These are phyloP conservation scores for Syndactyla subalaris DNA, from an alignment of 2,797 vertebrate species.

Conservation along the genomic window DNA sequence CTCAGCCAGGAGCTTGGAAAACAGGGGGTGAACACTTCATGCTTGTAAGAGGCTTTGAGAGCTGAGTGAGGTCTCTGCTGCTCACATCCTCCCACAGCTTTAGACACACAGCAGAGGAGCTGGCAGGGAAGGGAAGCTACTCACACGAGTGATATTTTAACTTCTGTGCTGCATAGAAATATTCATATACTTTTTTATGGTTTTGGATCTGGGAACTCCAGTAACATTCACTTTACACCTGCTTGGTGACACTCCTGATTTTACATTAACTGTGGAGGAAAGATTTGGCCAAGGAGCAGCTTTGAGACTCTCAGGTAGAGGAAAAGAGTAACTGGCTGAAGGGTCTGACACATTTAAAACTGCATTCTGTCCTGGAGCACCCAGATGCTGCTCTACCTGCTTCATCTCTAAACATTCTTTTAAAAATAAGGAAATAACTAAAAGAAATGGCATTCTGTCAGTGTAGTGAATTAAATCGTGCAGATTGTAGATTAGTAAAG, in stretches of 20 bases:
- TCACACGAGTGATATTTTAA: not conserved
- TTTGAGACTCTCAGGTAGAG: not conserved
- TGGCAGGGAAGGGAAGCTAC: not conserved
- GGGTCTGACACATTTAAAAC: not conserved
- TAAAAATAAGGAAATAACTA: not conserved
- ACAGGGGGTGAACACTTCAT: not conserved
- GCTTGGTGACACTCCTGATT: not conserved
- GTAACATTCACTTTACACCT: not conserved
- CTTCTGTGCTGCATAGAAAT: not conserved
- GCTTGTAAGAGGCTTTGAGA: not conserved
- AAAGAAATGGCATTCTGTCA: not conserved
- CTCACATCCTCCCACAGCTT: not conserved
- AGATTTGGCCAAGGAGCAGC: not conserved
- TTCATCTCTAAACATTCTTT: not conserved
- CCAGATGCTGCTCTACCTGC: not conserved
- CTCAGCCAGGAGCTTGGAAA: not conserved
- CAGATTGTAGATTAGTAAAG: not conserved
- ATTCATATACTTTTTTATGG: not conserved
- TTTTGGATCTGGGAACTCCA: not conserved
- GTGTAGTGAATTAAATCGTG: not conserved
- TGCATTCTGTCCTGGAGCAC: not conserved
- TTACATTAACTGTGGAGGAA: not conserved
- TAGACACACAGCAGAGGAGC: not conserved
- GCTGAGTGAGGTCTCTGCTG: not conserved
- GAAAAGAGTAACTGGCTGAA: not conserved